Evolutionary conservation across 2,113 vertebrate genomes (phyloP), one percentile per base, ranked within the genome.

Genomic region (Pachycephala philippinensis): DNA sequence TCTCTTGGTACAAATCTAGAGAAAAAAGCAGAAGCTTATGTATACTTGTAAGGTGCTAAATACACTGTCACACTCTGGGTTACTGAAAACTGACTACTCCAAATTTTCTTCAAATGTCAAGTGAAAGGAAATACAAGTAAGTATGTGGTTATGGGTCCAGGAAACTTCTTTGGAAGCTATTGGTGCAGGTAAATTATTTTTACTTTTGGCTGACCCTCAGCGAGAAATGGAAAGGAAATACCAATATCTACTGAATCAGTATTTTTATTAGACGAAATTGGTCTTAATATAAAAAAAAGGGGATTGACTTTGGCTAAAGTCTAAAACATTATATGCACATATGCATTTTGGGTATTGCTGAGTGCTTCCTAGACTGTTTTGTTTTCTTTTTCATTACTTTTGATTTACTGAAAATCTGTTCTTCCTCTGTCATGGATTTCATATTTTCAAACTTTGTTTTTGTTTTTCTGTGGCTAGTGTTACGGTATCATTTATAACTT

Each of bases 161-260:
- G 89, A 95, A 95, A 86, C 76, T 86, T 94, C 20, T 89, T 93
- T 96, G 77, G 84, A 95, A 94, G 56, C 54, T 79, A 47, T 92
- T 80, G 52, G 42, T 91, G 54, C 49, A 93, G 92, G 94, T 96
- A 95, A 96, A 95, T 66, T 23, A 92, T 96, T 96, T 96, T 97
- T 96, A 93, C 86, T 93, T 91, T 97, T 96, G 92, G 89, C 96
- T 97, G 94, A 96, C 91, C 92, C 59, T 92, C 71, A 60, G 37
- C 49, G 74, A 95, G 71, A 94, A 90, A 91, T 89, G 74, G 82
- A 96, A 93, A 97, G 92, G 81, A 97, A 96, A 96, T 96, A 92
- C 65, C 86, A 92, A 3, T 87, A 90, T 86, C 72, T 94, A 84
- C 94, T 71, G 89, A 90, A 94, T 87, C 72, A 88, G 92, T 95